phyloP scores from a whole-genome alignment of 2,888 invertebrate species.

The Yponomeuta malinellus region DNA sequence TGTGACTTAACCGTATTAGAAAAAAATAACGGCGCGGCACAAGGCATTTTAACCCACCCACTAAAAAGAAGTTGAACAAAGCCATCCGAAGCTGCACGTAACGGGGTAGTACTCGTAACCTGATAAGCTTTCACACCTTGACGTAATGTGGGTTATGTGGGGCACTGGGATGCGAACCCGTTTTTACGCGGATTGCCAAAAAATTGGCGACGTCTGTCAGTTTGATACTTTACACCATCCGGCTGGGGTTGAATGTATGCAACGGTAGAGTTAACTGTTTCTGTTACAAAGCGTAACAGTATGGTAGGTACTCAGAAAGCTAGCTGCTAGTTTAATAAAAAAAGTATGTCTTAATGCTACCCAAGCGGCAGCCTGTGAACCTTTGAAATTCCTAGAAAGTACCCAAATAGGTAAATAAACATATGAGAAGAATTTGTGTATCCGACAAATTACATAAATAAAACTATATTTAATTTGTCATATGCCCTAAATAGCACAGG shows the following conservation, averaged over 20 bases:
- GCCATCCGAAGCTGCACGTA: conserved; percentile 46
- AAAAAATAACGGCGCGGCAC: conserved; percentile 4
- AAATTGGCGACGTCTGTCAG: conserved; percentile 53
- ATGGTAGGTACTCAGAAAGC: too few species aligned
- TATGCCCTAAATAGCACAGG: background rate
- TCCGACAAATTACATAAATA: too few species aligned
- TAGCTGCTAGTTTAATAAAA: too few species aligned
- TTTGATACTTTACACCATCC: conserved; percentile 61
- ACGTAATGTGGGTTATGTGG: conserved; percentile 70
- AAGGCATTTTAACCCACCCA: conserved; percentile 2
- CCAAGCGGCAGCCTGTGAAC: too few species aligned
- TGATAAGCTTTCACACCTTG: conserved; percentile 70
- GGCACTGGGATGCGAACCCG: conserved; percentile 26
- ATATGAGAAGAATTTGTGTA: too few species aligned
- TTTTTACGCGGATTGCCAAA: conserved; percentile 56
- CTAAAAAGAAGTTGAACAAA: conserved; percentile 53
- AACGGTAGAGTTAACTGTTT: background rate
- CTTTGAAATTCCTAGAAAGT: too few species aligned
- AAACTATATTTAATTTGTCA: too few species aligned
- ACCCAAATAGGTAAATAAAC: too few species aligned
- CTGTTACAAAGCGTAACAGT: too few species aligned
- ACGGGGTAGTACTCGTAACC: conserved; percentile 57
- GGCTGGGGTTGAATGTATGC: conserved; percentile 24
- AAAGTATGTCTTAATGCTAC: too few species aligned
- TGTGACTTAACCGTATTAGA: conserved; percentile 9